Base-by-base conservation (phyloP, 2,888 invertebrate genomes). In the Xanthostigma xanthostigma region DNA sequence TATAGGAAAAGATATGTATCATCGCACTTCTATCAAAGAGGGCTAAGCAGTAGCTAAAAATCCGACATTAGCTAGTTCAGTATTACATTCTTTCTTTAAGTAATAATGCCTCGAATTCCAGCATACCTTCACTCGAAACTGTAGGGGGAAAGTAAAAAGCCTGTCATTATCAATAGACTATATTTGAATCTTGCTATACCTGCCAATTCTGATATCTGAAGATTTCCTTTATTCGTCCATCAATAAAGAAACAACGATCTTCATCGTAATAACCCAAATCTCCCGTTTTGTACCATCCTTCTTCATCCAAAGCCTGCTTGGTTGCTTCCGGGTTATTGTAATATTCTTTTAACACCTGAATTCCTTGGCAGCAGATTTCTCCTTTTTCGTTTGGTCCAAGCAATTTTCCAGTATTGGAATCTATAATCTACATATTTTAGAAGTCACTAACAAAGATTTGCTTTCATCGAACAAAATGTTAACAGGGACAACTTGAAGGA, bases 251-350 rank as follows among this genome's bases (percentile, higher is more conserved):
- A 53, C 71, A 68, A 53, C 62, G 63, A n/a, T 69, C 62, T 12
- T 69, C 65, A 52, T 76, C 74, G 51, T 70, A 69, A 51, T 70
- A 73, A 17, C 69, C 65, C 17, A 74, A 59, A 51, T 76, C 76
- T 0, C 75, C 75, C 2, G 73, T 70, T 54, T 66, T 70, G 36
- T 73, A 59, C 70, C 71, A 75, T 3, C 71, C 65, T 33, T 67
- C 68, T n/a, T 61, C 59, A 9, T 69, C 64, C 47, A 69, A 68
- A 0, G 64, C 57, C 12, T 67, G 66, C n/a, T 61, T 63, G 1
- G 72, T 71, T 5, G 67, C 69, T 49, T 62, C 54, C 3, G 64
- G 60, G 47, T 68, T 66, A 44, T 67, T 69, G 56, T 70, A 68
- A 55, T 73, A 74, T 3, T 66, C 70, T 63, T 68, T 58, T 11